Evolutionary conservation across 2,888 invertebrate genomes (phyloP).

Genomic region (Ischnus inquisitorius): DNA sequence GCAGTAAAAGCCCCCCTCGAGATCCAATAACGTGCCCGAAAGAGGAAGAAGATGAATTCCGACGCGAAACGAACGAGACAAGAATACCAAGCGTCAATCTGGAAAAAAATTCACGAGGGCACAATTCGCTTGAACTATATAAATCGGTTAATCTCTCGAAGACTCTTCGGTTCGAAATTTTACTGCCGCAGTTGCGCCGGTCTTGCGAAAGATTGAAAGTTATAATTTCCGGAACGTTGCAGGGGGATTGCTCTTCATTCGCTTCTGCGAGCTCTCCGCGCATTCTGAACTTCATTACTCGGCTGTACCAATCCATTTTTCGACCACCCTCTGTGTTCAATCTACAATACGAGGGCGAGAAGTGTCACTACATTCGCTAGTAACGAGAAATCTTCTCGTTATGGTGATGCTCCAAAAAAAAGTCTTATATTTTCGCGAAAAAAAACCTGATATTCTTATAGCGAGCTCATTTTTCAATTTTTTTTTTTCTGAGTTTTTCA

Average conservation of each 20-base stretch:
- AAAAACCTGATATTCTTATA: too few species aligned
- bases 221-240: slow-evolving; percentile 52
- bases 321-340: neutral
- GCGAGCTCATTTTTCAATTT: too few species aligned
- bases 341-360: slow-evolving; percentile 8
- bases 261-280: neutral
- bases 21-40: slow-evolving; percentile 28
- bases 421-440: too few species aligned
- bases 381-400: slow-evolving; percentile 14
- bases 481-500: too few species aligned
- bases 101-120: slow-evolving; percentile 23
- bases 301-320: neutral
- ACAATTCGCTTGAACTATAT: slow-evolving; percentile 50
- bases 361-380: neutral
- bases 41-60: neutral
- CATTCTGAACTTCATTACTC: neutral
- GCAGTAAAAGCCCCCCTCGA: neutral
- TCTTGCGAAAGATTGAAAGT: slow-evolving; percentile 54
- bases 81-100: slow-evolving; percentile 21
- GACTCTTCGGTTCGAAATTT: slow-evolving; percentile 35
- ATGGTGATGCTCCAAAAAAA: neutral
- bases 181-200: slow-evolving; percentile 18
- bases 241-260: neutral
- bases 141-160: slow-evolving; percentile 57
- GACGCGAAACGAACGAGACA: slow-evolving; percentile 24